A percentile compares a stretch with the other conserved stretches of the same genome.
Conservation (phyloP, 2,113 vertebrate genomes). For the Vimba vimba region DNA sequence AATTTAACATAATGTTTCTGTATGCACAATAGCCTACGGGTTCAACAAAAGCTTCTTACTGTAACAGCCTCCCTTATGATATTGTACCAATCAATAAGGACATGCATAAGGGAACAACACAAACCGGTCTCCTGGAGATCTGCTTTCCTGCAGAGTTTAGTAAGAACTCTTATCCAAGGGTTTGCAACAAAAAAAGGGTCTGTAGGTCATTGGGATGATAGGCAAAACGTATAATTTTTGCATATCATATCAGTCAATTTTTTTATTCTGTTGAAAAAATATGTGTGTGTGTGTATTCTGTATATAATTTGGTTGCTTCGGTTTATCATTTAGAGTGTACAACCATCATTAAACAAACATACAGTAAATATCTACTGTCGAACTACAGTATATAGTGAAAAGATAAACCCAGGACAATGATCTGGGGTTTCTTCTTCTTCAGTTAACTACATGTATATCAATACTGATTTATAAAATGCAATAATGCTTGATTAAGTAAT, state of each 20-base stretch:
- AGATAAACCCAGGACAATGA: neutral
- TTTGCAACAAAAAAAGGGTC: neutral
- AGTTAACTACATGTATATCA: neutral
- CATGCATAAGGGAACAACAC: neutral
- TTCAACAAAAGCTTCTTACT: conserved; percentile 14
- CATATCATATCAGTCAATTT: neutral
- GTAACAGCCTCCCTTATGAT: conserved; percentile 8
- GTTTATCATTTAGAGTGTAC: neutral
- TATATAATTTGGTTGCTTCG: neutral
- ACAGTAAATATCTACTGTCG: neutral
- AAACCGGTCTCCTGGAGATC: neutral
- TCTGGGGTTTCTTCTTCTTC: neutral
- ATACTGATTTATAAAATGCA: neutral
- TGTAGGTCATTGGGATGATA: neutral
- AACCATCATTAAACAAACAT: neutral
- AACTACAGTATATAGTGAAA: neutral
- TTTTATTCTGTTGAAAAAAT: neutral
- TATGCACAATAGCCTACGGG: neutral
- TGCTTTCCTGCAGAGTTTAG: neutral
- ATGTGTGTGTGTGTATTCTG: neutral
- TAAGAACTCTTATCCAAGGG: neutral
- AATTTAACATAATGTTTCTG: neutral
- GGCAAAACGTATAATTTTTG: neutral
- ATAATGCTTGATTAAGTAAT: neutral
- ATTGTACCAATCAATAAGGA: conserved; percentile 18